A percentile compares a stretch with the other conserved stretches of the same genome.
phyloP scores from a whole-genome alignment of 1,140 invertebrate genomes.

The Camponotus floridanus region DNA sequence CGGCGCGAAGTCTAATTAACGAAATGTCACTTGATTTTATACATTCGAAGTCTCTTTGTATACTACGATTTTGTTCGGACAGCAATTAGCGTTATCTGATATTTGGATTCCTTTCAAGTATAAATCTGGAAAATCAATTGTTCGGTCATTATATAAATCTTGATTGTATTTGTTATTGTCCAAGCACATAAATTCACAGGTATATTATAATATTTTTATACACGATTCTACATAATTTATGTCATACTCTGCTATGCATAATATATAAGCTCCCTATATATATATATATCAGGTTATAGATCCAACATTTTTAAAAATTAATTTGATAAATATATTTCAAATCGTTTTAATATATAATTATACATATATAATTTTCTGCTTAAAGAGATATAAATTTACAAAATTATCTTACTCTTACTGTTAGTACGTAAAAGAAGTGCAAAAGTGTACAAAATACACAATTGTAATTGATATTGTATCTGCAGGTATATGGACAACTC shows the following conservation, averaged over 20 bases:
- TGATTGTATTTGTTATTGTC: neutral
- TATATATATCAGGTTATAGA: neutral
- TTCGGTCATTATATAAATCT: neutral
- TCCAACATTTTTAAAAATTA: neutral
- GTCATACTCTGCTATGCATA: neutral
- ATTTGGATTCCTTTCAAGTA: neutral
- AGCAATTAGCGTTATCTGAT: neutral
- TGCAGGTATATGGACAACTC: slow-evolving; percentile 70
- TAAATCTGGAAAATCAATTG: neutral
- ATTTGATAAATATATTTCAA: neutral
- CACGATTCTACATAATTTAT: neutral
- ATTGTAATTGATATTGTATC: slow-evolving; percentile 70
- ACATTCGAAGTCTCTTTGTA: neutral
- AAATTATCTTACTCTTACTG: neutral
- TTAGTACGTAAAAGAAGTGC: neutral
- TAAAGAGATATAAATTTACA: neutral
- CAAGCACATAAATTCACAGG: neutral
- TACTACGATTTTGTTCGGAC: neutral
- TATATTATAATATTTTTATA: neutral
- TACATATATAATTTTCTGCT: neutral
- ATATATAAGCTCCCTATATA: neutral
- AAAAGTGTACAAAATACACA: slow-evolving; percentile 85
- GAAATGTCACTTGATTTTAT: neutral
- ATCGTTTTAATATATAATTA: neutral
- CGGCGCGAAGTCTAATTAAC: neutral